A percentile compares a stretch with the other conserved stretches of the same genome.
phyloP scores from a whole-genome alignment of 2,888 invertebrate genomes.

The Nemotelus pantherinus region DNA sequence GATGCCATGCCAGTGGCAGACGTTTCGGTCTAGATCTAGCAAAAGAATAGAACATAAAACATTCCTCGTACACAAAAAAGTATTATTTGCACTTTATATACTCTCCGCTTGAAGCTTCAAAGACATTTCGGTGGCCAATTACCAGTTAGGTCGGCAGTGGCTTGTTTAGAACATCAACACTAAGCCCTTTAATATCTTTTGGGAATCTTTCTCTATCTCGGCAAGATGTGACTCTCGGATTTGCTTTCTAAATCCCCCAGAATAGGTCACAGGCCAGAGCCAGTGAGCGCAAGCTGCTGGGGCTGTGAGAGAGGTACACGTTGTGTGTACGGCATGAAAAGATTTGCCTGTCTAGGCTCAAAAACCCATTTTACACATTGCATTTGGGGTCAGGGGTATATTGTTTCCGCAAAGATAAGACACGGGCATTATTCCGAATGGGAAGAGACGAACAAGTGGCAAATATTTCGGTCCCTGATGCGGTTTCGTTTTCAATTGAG shows the following conservation, averaged over 20 bases:
- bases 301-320: not conserved
- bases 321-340: not conserved
- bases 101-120: slow-evolving; percentile 18
- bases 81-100: slow-evolving; percentile 6
- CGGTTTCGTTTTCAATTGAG: slow-evolving; percentile 28
- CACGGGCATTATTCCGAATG: slow-evolving; percentile 11
- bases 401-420: slow-evolving; percentile 14
- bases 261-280: not conserved
- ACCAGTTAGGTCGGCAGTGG: slow-evolving; percentile 10
- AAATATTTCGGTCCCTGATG: slow-evolving; percentile 27
- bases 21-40: not conserved
- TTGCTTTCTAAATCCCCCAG: not conserved
- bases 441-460: slow-evolving; percentile 27
- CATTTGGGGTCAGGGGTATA: slow-evolving; percentile 31
- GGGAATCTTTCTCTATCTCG: not conserved
- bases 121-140: slow-evolving; percentile 26
- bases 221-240: slow-evolving; percentile 13
- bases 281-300: not conserved
- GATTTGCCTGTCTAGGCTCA: not conserved
- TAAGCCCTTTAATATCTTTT: slow-evolving; percentile 26
- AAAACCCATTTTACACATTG: slow-evolving; percentile 27
- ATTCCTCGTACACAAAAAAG: not conserved
- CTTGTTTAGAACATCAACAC: slow-evolving; percentile 28
- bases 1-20: not conserved
- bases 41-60: not conserved